Conservation (phyloP, 2,797 vertebrate species). For the Halcyon smyrnensis region DNA sequence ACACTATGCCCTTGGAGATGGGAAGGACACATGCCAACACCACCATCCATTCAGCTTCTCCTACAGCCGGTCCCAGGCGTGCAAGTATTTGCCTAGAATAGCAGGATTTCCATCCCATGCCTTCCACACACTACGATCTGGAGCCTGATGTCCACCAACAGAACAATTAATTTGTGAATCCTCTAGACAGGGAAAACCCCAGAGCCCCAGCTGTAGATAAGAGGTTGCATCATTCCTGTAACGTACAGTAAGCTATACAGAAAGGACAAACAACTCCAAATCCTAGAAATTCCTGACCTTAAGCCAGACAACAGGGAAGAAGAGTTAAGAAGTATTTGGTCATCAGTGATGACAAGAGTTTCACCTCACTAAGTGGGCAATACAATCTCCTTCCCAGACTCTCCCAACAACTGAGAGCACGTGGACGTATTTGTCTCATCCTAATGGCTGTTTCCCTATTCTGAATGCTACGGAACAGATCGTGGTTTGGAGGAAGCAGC, state of each 20-base stretch:
- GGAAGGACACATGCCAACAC: background rate
- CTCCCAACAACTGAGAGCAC: background rate
- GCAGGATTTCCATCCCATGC: background rate
- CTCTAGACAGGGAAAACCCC: background rate
- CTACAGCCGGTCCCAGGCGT: background rate
- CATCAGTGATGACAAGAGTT: background rate
- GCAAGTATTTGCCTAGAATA: slow-evolving; percentile 4
- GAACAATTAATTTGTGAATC: background rate
- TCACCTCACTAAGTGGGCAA: background rate
- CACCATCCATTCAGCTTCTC: background rate
- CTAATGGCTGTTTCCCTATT: background rate
- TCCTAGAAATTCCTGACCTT: slow-evolving; percentile 1
- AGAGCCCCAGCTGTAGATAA: background rate
- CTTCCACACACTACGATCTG: background rate
- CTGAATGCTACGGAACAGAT: background rate
- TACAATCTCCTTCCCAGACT: background rate
- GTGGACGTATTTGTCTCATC: background rate
- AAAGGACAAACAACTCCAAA: background rate
- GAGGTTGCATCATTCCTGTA: background rate
- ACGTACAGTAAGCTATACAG: background rate
- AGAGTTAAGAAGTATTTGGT: background rate
- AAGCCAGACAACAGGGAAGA: background rate
- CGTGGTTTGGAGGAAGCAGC: background rate
- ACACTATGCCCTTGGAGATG: background rate
- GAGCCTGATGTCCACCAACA: background rate